Evolutionary conservation across 2,888 invertebrate genomes (phyloP).

Genomic region (Artemia sp.): DNA sequence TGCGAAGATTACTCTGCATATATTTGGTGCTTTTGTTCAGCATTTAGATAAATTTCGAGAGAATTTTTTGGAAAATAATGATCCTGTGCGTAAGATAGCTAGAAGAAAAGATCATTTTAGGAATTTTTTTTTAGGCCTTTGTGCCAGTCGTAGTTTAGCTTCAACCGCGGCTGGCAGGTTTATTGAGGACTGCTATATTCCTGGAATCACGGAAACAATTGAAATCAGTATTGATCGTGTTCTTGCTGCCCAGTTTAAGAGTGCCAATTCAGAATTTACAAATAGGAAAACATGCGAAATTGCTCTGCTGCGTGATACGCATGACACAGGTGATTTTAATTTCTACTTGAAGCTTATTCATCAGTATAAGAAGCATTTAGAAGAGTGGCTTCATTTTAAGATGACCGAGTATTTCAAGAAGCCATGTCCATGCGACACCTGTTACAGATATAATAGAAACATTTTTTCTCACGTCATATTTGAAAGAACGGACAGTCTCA

Average conservation of each 20-base stretch:
- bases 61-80: neutral
- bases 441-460: neutral
- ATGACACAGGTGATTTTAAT: neutral
- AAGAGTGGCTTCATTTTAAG: neutral
- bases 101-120: neutral
- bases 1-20: too few species aligned
- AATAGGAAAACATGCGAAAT: conserved; percentile 4
- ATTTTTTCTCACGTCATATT: neutral
- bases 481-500: neutral
- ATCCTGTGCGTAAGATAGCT: neutral
- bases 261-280: neutral
- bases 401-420: neutral
- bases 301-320: neutral
- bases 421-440: neutral
- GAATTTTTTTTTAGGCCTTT: conserved; percentile 11
- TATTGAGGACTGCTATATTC: neutral
- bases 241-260: conserved; percentile 1
- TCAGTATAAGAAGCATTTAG: neutral
- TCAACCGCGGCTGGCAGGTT: neutral
- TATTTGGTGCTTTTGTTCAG: too few species aligned
- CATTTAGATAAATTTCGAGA: neutral
- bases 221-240: neutral
- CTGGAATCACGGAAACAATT: neutral
- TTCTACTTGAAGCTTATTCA: neutral
- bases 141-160: conserved; percentile 5